A percentile compares a stretch with the other conserved stretches of the same genome.
Conservation (phyloP, 2,888 invertebrate genomes). For the Stenotaenia linearis region DNA sequence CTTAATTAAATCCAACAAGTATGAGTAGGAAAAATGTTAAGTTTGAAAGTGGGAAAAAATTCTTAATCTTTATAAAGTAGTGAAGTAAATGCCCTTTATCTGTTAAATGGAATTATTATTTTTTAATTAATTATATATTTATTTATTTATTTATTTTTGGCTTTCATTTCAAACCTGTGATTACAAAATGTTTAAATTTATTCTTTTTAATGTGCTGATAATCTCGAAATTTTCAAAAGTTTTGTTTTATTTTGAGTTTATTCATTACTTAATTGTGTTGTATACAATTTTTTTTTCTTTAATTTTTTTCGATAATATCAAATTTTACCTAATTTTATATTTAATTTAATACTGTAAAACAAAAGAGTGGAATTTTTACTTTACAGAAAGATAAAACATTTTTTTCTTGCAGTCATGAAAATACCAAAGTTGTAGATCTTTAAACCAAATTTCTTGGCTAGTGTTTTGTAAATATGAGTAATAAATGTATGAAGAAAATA, state of each 20-base stretch:
- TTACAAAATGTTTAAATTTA: neutral
- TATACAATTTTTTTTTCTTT: neutral
- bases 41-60: neutral
- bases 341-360: neutral
- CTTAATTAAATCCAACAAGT: neutral
- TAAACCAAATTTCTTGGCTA: neutral
- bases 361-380: neutral
- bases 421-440: conserved; percentile 11
- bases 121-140: too few species aligned
- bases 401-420: neutral
- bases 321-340: too few species aligned
- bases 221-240: neutral
- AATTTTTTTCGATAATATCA: neutral
- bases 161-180: neutral
- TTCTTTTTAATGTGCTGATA: neutral
- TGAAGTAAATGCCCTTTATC: neutral
- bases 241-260: neutral
- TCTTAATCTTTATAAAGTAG: neutral
- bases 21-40: neutral
- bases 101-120: neutral
- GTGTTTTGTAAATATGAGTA: conserved; percentile 21
- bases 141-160: too few species aligned
- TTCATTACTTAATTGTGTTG: neutral
- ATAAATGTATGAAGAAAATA: conserved; percentile 4
- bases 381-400: neutral